Evolutionary conservation across 2,797 vertebrate genomes (phyloP).

Genomic region (Eleutherodactylus coqui): DNA sequence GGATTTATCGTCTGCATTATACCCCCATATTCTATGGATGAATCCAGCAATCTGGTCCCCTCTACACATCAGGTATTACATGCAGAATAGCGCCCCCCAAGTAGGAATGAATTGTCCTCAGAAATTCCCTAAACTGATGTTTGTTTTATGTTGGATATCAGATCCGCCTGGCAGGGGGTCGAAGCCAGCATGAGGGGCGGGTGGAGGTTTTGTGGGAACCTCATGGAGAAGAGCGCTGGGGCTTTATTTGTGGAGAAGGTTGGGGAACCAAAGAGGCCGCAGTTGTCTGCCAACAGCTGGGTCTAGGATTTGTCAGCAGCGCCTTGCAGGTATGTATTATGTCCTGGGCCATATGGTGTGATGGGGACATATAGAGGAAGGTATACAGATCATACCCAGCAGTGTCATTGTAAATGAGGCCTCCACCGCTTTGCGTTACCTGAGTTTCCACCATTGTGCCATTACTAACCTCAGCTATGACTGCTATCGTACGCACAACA

Average conservation of each 20-base stretch:
- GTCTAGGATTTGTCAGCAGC: slow-evolving; percentile 93
- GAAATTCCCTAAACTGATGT: background rate
- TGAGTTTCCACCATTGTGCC: background rate
- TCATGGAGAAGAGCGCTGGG: slow-evolving; percentile 83
- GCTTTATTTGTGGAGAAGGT: slow-evolving; percentile 91
- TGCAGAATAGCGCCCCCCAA: too few species aligned
- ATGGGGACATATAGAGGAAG: background rate
- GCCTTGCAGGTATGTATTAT: slow-evolving; percentile 88
- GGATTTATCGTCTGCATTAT: too few species aligned
- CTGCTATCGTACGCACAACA: background rate
- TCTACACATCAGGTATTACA: too few species aligned
- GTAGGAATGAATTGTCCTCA: too few species aligned
- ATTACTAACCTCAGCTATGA: background rate
- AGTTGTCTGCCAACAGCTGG: slow-evolving; percentile 94
- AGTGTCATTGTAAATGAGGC: background rate
- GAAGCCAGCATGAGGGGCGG: slow-evolving; percentile 88
- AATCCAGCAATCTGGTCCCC: too few species aligned
- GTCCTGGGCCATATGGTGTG: background rate
- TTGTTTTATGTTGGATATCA: slow-evolving; percentile 68
- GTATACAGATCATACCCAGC: background rate
- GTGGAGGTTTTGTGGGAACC: slow-evolving; percentile 82
- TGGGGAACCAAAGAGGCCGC: slow-evolving; percentile 91
- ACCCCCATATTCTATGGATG: too few species aligned
- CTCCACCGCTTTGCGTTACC: background rate
- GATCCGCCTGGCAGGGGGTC: slow-evolving; percentile 92